Evolutionary conservation across 2,888 invertebrate species (phyloP), one percentile per base, ranked within the genome.

Genomic region (Drosophila testacea): DNA sequence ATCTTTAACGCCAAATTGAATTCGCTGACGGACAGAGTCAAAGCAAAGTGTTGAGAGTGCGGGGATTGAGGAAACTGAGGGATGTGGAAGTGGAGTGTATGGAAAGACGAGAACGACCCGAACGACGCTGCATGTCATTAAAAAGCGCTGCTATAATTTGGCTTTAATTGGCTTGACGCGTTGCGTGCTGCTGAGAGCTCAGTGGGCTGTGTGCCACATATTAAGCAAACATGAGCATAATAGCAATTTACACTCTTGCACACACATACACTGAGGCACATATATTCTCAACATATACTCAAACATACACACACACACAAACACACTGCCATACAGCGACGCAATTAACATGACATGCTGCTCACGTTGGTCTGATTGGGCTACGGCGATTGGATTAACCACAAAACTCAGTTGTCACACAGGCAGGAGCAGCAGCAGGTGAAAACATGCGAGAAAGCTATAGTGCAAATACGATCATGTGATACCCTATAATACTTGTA

Each of bases 161-260:
- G 68, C 68, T 88, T 83, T 83, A 88, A 83, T 83, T 83, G 86
- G 88, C 69, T 69, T 78, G 88, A 88, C 86, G 86, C 80, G 70
- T 82, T 85, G 88, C 83, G 83, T 82, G 88, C 80, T 67, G 67
- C 62, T 59, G 27, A 51, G 13, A 57, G 60, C 44, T 55, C 73
- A 59, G 77, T 69, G 74, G 65, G 68, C 63, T 78, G 79, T 85
- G 77, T 77, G 80, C 77, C 68, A 83, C 88, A 88, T 83, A 83
- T 86, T 83, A 86, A 86, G 76, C 81, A 88, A 83, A 83, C 83
- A 83, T 83, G 88, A 83, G 83, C 83, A 88, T 86, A 88, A 83
- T 88, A 64, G 65, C 88, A 85, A 75, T 83, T 83, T 77, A 75
- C 75, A 85, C 73, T 73, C 64, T 46, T 77, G 48, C 52, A 65